phyloP scores from a whole-genome alignment of 2,888 invertebrate species.

The Yponomeuta malinellus region DNA sequence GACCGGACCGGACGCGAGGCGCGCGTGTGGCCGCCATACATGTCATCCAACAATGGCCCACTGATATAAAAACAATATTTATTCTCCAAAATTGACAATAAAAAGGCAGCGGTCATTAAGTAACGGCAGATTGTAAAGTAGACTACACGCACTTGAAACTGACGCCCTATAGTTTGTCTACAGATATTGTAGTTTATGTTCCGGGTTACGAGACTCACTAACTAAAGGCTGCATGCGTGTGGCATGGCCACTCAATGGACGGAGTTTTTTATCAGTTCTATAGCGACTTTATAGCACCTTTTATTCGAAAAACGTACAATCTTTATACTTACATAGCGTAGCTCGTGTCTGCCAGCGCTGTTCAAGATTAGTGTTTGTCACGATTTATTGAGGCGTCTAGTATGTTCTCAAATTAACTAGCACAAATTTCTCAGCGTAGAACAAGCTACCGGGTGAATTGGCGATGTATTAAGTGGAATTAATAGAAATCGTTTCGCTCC shows the following conservation, averaged over 20 bases:
- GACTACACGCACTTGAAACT: slow-evolving; percentile 22
- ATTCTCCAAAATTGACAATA: slow-evolving; percentile 68
- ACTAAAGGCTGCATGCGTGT: slow-evolving; percentile 6
- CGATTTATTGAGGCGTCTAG: not conserved
- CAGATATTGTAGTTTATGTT: slow-evolving; percentile 41
- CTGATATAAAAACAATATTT: slow-evolving; percentile 76
- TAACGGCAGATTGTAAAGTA: slow-evolving; percentile 40
- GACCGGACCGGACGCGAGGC: slow-evolving; percentile 25
- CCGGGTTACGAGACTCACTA: not conserved
- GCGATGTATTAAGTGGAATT: not conserved
- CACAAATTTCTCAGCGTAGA: not conserved
- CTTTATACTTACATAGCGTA: not conserved
- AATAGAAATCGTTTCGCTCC: slow-evolving; percentile 4
- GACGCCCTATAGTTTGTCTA: slow-evolving; percentile 38
- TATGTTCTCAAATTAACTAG: not conserved
- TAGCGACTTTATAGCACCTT: not conserved
- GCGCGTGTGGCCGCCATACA: slow-evolving; percentile 70
- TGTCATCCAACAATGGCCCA: slow-evolving; percentile 64
- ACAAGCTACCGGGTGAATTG: not conserved
- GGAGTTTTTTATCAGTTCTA: not conserved
- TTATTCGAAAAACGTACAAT: not conserved
- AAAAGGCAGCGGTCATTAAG: slow-evolving; percentile 36
- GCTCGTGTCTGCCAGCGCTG: not conserved
- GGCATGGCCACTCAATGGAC: not conserved
- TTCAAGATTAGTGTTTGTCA: not conserved